A percentile compares a stretch with the other conserved stretches of the same genome.
These are phyloP conservation scores for Ecliptopera silaceata DNA, from an alignment of 2,888 invertebrate genomes.

Conservation along the genomic window DNA sequence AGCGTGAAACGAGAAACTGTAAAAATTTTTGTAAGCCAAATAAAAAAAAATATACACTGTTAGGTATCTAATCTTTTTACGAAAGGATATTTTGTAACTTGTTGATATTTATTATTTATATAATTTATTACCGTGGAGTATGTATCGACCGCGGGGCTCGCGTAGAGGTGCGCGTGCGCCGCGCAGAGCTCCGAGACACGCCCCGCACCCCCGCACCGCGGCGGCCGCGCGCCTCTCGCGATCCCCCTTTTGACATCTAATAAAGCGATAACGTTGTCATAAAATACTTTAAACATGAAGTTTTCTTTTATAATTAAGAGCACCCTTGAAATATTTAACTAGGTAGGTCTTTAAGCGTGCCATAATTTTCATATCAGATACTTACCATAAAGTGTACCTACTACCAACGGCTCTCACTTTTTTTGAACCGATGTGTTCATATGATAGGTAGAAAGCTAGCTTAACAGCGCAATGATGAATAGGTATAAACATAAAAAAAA, in stretches of 20 bases:
- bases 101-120: constrained; percentile 83
- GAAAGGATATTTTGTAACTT: constrained; percentile 82
- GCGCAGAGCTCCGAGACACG: constrained; percentile 71
- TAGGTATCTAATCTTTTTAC: constrained; percentile 81
- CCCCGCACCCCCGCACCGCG: constrained; percentile 71
- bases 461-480: too few relatives aligned
- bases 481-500: background rate
- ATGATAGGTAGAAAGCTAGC: too few relatives aligned
- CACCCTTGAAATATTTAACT: too few relatives aligned
- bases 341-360: background rate
- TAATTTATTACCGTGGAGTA: constrained; percentile 80
- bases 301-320: constrained; percentile 46
- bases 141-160: constrained; percentile 66
- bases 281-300: constrained; percentile 65
- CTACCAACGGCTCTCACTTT: too few relatives aligned
- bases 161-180: constrained; percentile 57
- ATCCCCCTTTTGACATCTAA: constrained; percentile 76
- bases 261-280: constrained; percentile 87
- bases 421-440: too few relatives aligned
- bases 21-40: constrained; percentile 62
- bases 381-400: too few relatives aligned
- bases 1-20: constrained; percentile 62
- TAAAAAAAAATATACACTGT: constrained; percentile 73
- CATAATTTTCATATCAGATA: too few relatives aligned
- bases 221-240: constrained; percentile 53